phyloP scores from a whole-genome alignment of 1,140 invertebrate genomes.

The Conus betulinus region DNA sequence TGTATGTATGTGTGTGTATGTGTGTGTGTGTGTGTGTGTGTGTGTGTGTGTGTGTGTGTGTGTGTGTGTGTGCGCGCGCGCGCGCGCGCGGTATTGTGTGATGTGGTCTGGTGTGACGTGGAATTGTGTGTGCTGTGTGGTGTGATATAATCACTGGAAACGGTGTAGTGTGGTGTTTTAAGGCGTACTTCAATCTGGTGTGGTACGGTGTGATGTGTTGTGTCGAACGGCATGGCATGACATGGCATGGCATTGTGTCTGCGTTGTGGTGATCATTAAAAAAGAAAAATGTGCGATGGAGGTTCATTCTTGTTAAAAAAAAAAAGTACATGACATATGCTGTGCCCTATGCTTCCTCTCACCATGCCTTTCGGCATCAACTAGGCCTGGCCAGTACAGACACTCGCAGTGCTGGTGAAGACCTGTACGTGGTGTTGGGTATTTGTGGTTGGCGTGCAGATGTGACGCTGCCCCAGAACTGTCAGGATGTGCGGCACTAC shows the following conservation, averaged over 20 bases:
- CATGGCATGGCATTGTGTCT: neutral
- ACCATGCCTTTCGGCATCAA: too few species aligned
- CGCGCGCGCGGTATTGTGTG: neutral
- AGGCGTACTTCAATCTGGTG: too few species aligned
- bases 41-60: conserved; percentile 27
- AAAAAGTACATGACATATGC: too few species aligned
- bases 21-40: conserved; percentile 27
- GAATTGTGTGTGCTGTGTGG: neutral
- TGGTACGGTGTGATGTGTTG: neutral
- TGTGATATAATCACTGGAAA: neutral
- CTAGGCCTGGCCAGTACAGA: too few species aligned
- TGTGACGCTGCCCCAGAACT: neutral
- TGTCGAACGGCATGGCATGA: neutral
- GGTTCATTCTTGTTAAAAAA: too few species aligned
- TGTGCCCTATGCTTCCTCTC: too few species aligned
- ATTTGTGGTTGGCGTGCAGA: neutral
- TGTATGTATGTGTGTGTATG: conserved; percentile 14
- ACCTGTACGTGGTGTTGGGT: too few species aligned
- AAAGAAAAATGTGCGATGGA: too few species aligned
- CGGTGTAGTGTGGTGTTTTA: neutral
- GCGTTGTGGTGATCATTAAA: too few species aligned
- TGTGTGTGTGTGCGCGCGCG: conserved; percentile 19
- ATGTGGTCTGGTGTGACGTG: neutral
- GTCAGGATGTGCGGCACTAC: neutral
- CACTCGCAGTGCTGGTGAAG: too few species aligned